A percentile compares a stretch with the other conserved stretches of the same genome.
Evolutionary conservation across 1,140 invertebrate genomes (phyloP).

Genomic region (Paramacrobiotus metropolitanus): DNA sequence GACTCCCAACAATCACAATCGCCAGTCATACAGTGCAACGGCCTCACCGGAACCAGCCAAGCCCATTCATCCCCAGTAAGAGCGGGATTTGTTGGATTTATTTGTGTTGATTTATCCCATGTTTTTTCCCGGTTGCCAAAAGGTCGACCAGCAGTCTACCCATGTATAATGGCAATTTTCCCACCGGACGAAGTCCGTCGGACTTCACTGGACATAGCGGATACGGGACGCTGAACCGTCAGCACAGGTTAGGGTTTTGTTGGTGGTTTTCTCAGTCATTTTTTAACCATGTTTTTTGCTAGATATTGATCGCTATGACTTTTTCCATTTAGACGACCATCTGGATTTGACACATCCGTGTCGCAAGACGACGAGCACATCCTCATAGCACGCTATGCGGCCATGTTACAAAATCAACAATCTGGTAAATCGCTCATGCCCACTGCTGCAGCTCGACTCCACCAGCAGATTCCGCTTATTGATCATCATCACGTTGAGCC

Average conservation of each 20-base stretch:
- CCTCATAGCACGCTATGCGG: constrained; percentile 81
- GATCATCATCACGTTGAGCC: background rate
- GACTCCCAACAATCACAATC: constrained; percentile 24
- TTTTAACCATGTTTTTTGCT: background rate
- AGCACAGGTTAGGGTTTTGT: background rate
- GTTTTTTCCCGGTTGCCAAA: too few relatives aligned
- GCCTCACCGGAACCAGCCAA: constrained; percentile 80
- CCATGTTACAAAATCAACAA: constrained; percentile 45
- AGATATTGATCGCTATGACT: background rate
- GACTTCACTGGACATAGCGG: background rate
- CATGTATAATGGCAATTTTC: background rate
- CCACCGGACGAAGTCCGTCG: background rate
- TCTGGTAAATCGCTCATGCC: constrained; percentile 44
- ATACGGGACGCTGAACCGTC: background rate
- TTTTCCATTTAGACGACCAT: constrained; percentile 16
- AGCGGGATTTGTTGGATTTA: background rate
- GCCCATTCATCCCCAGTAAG: constrained; percentile 6
- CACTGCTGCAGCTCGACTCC: too few relatives aligned
- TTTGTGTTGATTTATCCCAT: too few relatives aligned
- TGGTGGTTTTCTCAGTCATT: constrained; percentile 9
- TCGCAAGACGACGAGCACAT: constrained; percentile 73
- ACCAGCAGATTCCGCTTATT: background rate
- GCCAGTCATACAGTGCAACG: constrained; percentile 60
- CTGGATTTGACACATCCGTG: constrained; percentile 26
- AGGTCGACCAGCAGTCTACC: constrained; percentile 2